Evolutionary conservation across 1,140 invertebrate genomes (phyloP).

Genomic region (Pseudachorutes palmiensis): DNA sequence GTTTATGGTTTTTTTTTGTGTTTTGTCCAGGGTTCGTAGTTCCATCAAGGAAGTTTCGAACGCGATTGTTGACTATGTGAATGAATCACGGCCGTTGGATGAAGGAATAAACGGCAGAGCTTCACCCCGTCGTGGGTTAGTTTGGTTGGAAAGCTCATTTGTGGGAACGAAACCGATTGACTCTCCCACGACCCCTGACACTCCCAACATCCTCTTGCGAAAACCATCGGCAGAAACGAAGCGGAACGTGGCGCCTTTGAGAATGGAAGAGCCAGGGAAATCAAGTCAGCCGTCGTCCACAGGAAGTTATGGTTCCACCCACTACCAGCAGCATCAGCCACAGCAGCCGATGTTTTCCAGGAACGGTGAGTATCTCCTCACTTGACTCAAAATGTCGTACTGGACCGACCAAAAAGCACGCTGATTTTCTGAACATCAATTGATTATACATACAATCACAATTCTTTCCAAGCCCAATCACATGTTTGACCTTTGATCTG

Average conservation of each 20-base stretch:
- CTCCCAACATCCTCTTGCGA: constrained; percentile 32
- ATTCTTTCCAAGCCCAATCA: too few species aligned
- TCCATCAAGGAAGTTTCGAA: constrained; percentile 86
- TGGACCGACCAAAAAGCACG: neutral
- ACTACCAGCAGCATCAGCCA: constrained; percentile 19
- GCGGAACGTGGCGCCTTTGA: neutral
- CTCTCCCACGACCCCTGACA: constrained; percentile 69
- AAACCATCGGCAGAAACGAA: neutral
- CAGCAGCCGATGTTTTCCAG: too few species aligned
- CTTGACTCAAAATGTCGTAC: constrained; percentile 8
- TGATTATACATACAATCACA: too few species aligned
- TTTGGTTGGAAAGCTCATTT: constrained; percentile 86
- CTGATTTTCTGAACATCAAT: too few species aligned
- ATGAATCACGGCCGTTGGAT: constrained; percentile 36
- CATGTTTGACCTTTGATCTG: too few species aligned
- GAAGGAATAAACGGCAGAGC: constrained; percentile 55
- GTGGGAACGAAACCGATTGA: constrained; percentile 73
- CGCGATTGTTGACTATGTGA: constrained; percentile 82
- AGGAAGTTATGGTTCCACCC: constrained; percentile 1
- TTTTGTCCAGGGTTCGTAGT: constrained; percentile 61
- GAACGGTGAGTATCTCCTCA: constrained; percentile 34
- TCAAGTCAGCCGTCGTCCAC: neutral
- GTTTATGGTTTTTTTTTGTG: neutral
- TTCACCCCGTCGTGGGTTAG: constrained; percentile 50
- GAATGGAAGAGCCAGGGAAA: neutral